phyloP scores from a whole-genome alignment of 2,113 vertebrate genomes.

The Todiramphus chloris region DNA sequence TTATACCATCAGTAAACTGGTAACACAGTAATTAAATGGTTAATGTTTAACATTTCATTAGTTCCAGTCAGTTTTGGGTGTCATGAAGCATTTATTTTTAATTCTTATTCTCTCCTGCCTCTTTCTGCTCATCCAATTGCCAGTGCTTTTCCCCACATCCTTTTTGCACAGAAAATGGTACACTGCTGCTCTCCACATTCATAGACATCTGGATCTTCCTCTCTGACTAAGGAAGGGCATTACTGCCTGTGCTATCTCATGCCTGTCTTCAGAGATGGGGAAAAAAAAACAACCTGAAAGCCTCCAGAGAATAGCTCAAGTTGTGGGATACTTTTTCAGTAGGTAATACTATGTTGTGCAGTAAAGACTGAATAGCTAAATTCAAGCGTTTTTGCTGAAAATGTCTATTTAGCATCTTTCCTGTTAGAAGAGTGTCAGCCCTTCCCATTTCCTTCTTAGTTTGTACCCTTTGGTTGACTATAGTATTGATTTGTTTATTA shows the following conservation, averaged over 20 bases:
- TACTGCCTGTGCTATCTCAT: not conserved
- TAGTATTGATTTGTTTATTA: constrained; percentile 49
- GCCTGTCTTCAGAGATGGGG: not conserved
- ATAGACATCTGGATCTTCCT: not conserved
- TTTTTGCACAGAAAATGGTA: not conserved
- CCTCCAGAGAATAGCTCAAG: not conserved
- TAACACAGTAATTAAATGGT: not conserved
- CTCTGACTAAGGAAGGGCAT: not conserved
- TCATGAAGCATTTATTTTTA: not conserved
- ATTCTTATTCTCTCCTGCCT: not conserved
- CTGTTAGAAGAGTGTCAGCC: not conserved
- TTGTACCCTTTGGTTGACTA: constrained; percentile 32
- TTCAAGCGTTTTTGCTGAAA: not conserved
- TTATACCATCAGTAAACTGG: not conserved
- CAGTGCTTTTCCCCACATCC: not conserved
- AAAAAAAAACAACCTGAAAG: not conserved
- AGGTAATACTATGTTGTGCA: not conserved
- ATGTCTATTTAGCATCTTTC: not conserved
- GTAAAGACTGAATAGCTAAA: not conserved
- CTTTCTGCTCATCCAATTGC: not conserved
- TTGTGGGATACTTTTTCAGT: not conserved
- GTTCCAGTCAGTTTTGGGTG: not conserved
- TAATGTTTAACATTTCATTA: not conserved
- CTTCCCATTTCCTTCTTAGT: constrained; percentile 34
- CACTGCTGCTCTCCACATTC: fast-evolving